A percentile compares a stretch with the other conserved stretches of the same genome.
Evolutionary conservation across 2,888 invertebrate genomes (phyloP).

Genomic region (Cordilura impudica): DNA sequence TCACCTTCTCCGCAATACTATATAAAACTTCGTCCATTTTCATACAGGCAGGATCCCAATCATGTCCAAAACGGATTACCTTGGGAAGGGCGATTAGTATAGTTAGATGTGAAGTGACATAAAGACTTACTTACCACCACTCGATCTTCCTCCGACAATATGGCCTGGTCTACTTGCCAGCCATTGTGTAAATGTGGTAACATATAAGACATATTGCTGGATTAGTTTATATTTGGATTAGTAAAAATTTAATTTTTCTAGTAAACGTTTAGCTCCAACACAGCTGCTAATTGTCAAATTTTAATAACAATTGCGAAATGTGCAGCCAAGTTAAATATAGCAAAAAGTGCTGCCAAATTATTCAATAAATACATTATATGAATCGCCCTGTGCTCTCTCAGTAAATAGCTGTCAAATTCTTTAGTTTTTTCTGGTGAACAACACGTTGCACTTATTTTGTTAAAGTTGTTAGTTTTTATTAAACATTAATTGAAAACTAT

Average conservation of each 20-base stretch:
- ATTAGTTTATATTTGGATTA: slow-evolving; percentile 46
- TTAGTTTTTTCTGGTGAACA: slow-evolving; percentile 52
- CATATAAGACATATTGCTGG: slow-evolving; percentile 96
- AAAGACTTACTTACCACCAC: slow-evolving; percentile 95
- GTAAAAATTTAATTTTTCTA: not conserved
- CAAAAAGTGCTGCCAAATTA: not conserved
- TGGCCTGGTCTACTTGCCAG: slow-evolving; percentile 99
- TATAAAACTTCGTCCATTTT: slow-evolving; percentile 99
- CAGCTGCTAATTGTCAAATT: slow-evolving; percentile 29
- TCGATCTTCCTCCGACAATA: slow-evolving; percentile 98
- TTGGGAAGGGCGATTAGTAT: slow-evolving; percentile 76
- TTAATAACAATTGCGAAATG: not conserved
- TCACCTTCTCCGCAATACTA: slow-evolving; percentile 97
- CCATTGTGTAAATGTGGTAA: slow-evolving; percentile 99
- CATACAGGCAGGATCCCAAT: slow-evolving; percentile 99
- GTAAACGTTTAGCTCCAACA: slow-evolving; percentile 50
- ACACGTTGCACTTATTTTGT: slow-evolving; percentile 67
- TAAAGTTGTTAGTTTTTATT: slow-evolving; percentile 5
- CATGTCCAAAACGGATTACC: slow-evolving; percentile 98
- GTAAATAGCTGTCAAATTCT: slow-evolving; percentile 17
- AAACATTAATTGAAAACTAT: not conserved
- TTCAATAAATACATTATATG: not conserved
- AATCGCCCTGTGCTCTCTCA: slow-evolving; percentile 10
- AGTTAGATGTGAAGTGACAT: too few species aligned
- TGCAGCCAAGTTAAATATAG: slow-evolving; percentile 35